A percentile compares a stretch with the other conserved stretches of the same genome.
Evolutionary conservation across 1,140 invertebrate species (phyloP).

Genomic region (Pomacea maculata): DNA sequence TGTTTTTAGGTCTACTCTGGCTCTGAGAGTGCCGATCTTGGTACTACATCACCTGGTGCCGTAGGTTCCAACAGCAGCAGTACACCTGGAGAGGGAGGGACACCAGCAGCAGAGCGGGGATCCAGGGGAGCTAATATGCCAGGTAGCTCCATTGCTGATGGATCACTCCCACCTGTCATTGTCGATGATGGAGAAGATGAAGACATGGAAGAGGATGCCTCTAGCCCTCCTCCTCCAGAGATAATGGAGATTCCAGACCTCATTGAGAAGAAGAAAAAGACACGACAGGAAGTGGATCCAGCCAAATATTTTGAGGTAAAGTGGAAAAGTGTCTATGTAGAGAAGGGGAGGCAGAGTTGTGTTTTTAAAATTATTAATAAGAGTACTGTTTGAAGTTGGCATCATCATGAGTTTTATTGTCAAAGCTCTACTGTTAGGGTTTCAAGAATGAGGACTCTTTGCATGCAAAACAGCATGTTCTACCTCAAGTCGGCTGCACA

Average conservation of each 20-base stretch:
- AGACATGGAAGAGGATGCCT: conserved; percentile 37
- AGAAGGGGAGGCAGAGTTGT: too few relatives aligned
- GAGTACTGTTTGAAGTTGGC: too few relatives aligned
- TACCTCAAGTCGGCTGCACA: too few relatives aligned
- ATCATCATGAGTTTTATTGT: too few relatives aligned
- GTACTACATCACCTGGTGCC: not conserved
- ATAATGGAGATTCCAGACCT: not conserved
- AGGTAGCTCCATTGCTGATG: too few relatives aligned
- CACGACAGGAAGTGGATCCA: conserved; percentile 62
- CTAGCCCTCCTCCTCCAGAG: conserved; percentile 2
- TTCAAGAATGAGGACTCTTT: too few relatives aligned
- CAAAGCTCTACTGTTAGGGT: too few relatives aligned
- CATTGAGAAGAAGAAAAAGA: conserved; percentile 53
- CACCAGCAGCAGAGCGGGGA: not conserved
- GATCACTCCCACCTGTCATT: conserved; percentile 29
- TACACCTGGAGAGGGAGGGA: too few relatives aligned
- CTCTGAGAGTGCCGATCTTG: not conserved
- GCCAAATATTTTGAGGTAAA: conserved; percentile 60
- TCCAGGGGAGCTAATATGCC: not conserved
- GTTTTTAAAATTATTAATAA: too few relatives aligned
- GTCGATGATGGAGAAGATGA: conserved; percentile 43
- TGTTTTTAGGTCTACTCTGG: too few relatives aligned
- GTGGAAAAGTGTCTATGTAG: conserved; percentile 2
- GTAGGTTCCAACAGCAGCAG: not conserved
- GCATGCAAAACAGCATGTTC: too few relatives aligned